Conservation (phyloP, 2,797 vertebrate species). For the Sebastes vulpes region DNA sequence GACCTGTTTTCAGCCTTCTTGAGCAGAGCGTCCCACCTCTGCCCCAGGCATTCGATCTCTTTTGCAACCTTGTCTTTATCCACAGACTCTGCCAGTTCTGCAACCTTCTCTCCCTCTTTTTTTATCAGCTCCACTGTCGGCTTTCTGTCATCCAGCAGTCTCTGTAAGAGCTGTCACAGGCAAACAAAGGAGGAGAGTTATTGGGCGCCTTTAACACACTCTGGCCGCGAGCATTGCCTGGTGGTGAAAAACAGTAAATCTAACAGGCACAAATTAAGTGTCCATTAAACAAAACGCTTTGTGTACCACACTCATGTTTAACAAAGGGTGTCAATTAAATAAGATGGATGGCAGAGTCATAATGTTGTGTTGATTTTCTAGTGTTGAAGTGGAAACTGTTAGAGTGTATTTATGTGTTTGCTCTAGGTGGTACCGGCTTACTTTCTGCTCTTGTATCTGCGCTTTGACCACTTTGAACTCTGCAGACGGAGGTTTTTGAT, state of each 20-base stretch:
- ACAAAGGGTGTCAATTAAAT: constrained; percentile 63
- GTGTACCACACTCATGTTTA: constrained; percentile 35
- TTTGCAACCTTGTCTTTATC: constrained; percentile 94
- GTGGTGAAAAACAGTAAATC: constrained; percentile 65
- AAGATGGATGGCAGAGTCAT: constrained; percentile 44
- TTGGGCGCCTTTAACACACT: constrained; percentile 34
- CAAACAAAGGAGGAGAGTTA: constrained; percentile 67
- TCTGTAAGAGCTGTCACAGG: constrained; percentile 92
- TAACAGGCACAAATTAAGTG: constrained; percentile 50
- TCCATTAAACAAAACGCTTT: constrained; percentile 59
- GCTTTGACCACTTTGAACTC: constrained; percentile 99
- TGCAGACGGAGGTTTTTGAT: constrained; percentile 95
- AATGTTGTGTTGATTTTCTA: constrained; percentile 1
- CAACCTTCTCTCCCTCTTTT: constrained; percentile 94
- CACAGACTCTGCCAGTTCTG: constrained; percentile 90
- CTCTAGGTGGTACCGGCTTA: constrained; percentile 66
- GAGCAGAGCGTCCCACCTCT: constrained; percentile 94
- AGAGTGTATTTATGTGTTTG: constrained; percentile 6
- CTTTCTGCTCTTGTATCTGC: constrained; percentile 99
- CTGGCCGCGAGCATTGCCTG: not conserved
- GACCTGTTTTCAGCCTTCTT: constrained; percentile 96
- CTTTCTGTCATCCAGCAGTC: constrained; percentile 93
- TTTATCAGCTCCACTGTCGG: constrained; percentile 95
- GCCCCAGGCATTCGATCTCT: constrained; percentile 91
- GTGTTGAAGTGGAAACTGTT: not conserved